Evolutionary conservation across 2,113 vertebrate species (phyloP).

Genomic region (Pardalotus punctatus): DNA sequence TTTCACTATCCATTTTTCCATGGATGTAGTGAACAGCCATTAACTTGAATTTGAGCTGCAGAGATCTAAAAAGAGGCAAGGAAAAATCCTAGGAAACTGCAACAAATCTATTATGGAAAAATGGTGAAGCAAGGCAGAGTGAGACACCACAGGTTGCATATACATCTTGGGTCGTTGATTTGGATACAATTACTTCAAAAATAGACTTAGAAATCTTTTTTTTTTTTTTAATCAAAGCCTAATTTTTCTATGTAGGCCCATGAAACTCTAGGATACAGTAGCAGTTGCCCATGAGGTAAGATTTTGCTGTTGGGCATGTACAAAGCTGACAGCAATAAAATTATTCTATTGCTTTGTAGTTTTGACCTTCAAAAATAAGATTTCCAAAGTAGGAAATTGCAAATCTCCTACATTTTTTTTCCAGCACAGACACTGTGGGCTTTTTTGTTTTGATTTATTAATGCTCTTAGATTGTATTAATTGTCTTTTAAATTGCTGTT

Average conservation of each 20-base stretch:
- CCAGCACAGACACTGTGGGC: not conserved
- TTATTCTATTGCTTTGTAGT: not conserved
- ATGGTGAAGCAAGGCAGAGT: not conserved
- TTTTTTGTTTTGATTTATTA: not conserved
- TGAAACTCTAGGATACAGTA: not conserved
- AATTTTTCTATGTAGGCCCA: not conserved
- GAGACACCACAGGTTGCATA: not conserved
- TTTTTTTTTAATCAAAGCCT: not conserved
- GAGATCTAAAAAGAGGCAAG: not conserved
- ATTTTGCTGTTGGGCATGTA: not conserved
- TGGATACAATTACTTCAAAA: not conserved
- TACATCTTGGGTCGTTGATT: not conserved
- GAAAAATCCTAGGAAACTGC: not conserved
- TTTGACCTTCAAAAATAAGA: not conserved
- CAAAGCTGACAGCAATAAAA: not conserved
- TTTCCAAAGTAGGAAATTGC: not conserved
- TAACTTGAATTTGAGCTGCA: not conserved
- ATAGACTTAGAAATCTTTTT: not conserved
- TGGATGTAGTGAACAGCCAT: not conserved
- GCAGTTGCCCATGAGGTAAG: not conserved
- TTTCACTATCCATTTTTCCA: slow-evolving; percentile 31
- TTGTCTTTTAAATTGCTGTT: not conserved
- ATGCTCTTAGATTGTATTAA: not conserved
- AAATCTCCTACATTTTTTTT: not conserved
- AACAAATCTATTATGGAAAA: not conserved